phyloP scores from a whole-genome alignment of 2,888 invertebrate species.

The Athripsodes cinereus region DNA sequence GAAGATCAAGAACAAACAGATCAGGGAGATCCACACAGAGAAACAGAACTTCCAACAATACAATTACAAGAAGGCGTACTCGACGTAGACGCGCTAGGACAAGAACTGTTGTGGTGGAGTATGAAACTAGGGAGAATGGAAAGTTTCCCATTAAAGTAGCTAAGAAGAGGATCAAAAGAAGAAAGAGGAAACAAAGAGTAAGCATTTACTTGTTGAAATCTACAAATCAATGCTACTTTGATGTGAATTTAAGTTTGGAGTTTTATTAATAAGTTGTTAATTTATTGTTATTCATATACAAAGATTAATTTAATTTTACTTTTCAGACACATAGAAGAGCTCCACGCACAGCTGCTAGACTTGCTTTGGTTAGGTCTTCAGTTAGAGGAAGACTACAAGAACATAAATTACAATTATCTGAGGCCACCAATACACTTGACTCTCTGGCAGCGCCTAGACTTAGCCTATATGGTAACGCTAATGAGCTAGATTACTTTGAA shows the following conservation, averaged over 20 bases:
- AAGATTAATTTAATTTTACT: background rate
- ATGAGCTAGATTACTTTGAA: slow-evolving; percentile 66
- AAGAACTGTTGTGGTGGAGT: slow-evolving; percentile 55
- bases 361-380: slow-evolving; percentile 39
- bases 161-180: slow-evolving; percentile 38
- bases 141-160: slow-evolving; percentile 54
- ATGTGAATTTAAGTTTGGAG: background rate
- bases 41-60: slow-evolving; percentile 27
- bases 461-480: slow-evolving; percentile 36
- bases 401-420: slow-evolving; percentile 9
- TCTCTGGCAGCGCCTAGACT: slow-evolving; percentile 26
- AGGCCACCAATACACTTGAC: background rate
- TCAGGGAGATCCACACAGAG: slow-evolving; percentile 26
- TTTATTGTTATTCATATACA: background rate
- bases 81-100: background rate
- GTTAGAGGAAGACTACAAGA: slow-evolving; percentile 39
- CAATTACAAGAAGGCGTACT: slow-evolving; percentile 19
- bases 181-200: slow-evolving; percentile 18
- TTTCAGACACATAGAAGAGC: slow-evolving; percentile 29
- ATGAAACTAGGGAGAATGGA: slow-evolving; percentile 57
- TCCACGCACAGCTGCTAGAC: slow-evolving; percentile 43
- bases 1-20: slow-evolving; percentile 25
- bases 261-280: background rate
- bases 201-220: background rate
- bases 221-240: background rate